These are phyloP conservation scores for Frankliniella intonsa DNA, from an alignment of 2,888 invertebrate species.

Conservation along the genomic window DNA sequence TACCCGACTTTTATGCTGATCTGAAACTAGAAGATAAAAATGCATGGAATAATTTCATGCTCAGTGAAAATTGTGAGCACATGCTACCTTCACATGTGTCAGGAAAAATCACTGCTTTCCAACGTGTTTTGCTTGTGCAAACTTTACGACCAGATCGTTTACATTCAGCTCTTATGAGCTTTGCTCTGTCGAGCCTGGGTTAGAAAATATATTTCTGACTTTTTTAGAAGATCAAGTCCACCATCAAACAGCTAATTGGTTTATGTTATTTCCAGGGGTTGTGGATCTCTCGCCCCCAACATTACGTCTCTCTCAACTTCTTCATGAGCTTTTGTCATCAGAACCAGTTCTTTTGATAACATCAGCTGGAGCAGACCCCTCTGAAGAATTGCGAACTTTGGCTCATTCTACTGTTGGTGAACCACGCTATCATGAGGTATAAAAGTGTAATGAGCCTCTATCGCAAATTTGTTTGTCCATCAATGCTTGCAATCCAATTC, in stretches of 20 bases:
- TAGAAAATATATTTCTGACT: constrained; percentile 20
- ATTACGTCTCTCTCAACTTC: constrained; percentile 54
- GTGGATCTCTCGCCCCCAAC: constrained; percentile 56
- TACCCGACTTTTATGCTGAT: constrained; percentile 58
- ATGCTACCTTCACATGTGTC: constrained; percentile 54
- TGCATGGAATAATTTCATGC: constrained; percentile 64
- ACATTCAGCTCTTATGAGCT: constrained; percentile 68
- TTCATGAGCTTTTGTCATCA: constrained; percentile 52
- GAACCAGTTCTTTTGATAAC: constrained; percentile 81
- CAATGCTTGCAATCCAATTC: constrained; percentile 12
- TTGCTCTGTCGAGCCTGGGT: constrained; percentile 49
- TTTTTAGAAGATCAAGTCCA: neutral
- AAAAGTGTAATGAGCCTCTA: constrained; percentile 28
- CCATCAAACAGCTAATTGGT: constrained; percentile 19
- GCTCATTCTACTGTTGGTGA: constrained; percentile 52
- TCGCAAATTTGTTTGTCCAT: constrained; percentile 34
- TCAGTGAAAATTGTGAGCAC: constrained; percentile 59
- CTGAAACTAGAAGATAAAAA: constrained; percentile 59
- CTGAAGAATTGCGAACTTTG: constrained; percentile 68
- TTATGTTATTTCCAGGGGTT: constrained; percentile 44
- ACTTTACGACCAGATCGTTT: constrained; percentile 78
- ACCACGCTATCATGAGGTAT: constrained; percentile 54
- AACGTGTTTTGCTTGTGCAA: constrained; percentile 73
- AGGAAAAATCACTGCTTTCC: constrained; percentile 62
- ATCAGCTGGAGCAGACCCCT: constrained; percentile 87